Percentiles rank a stretch among this genome's conserved stretches.
Evolutionary conservation across 2,113 vertebrate species (phyloP).

Genomic region (Oreocharis arfaki): DNA sequence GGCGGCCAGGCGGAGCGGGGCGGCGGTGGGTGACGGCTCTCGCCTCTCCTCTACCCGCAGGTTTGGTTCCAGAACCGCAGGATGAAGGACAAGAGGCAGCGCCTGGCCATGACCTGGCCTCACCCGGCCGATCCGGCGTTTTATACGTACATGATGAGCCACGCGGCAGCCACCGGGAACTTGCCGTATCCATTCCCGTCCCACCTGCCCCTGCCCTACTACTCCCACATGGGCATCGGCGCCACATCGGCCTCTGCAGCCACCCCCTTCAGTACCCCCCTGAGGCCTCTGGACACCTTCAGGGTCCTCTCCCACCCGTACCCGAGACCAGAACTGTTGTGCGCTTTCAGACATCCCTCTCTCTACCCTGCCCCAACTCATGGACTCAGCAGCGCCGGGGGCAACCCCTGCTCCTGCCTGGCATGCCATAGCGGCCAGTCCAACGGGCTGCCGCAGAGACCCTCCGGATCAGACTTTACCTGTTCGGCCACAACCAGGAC

Average conservation of each 20-base stretch:
- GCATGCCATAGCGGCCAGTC: conserved; percentile 88
- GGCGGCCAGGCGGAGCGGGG: neutral
- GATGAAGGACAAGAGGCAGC: conserved; percentile 98
- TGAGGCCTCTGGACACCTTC: conserved; percentile 94
- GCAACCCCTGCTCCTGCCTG: conserved; percentile 89
- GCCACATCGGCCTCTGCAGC: conserved; percentile 79
- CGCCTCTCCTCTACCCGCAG: conserved; percentile 65
- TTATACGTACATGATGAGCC: conserved; percentile 99
- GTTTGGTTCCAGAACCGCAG: conserved; percentile 99
- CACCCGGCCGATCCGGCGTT: conserved; percentile 97
- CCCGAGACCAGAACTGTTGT: conserved; percentile 93
- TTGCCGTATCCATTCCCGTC: conserved; percentile 95
- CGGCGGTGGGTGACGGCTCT: neutral
- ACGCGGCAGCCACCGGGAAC: conserved; percentile 93
- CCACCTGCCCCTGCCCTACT: conserved; percentile 94
- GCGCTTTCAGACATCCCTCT: conserved; percentile 93
- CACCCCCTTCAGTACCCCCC: conserved; percentile 83
- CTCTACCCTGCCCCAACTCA: conserved; percentile 86
- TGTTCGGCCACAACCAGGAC: conserved; percentile 91
- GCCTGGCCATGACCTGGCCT: conserved; percentile 97
- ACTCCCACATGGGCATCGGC: conserved; percentile 89
- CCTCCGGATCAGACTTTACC: conserved; percentile 87
- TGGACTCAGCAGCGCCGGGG: conserved; percentile 83
- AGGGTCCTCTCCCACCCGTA: conserved; percentile 94
- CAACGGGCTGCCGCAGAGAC: conserved; percentile 81